Conservation (phyloP, 2,113 vertebrate genomes). For the Polypterus senegalus region DNA sequence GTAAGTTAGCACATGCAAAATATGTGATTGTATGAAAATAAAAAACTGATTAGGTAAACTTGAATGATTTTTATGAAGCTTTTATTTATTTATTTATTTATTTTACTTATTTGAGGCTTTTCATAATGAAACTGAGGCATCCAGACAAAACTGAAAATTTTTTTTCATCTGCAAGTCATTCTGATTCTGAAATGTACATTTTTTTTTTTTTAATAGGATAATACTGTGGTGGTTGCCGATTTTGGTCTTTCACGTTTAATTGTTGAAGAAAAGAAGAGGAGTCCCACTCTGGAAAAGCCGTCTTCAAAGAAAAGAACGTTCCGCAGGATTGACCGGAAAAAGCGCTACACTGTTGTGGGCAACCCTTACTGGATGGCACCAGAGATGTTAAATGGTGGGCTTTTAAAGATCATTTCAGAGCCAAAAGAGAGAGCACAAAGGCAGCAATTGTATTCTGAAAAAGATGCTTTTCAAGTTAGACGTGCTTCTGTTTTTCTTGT, state of each 20-base stretch:
- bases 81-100: too few relatives aligned
- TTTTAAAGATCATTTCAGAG: neutral
- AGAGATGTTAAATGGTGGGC: conserved; percentile 91
- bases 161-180: neutral
- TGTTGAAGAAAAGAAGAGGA: conserved; percentile 75
- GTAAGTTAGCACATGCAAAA: too few relatives aligned
- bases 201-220: conserved; percentile 56
- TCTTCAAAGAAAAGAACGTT: conserved; percentile 71
- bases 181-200: conserved; percentile 2
- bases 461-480: too few relatives aligned
- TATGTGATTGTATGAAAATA: too few relatives aligned
- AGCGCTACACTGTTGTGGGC: conserved; percentile 90
- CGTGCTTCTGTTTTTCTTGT: too few relatives aligned
- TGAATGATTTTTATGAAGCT: too few relatives aligned
- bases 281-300: conserved; percentile 61
- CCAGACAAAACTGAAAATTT: too few relatives aligned
- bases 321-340: conserved; percentile 75
- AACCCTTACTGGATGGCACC: conserved; percentile 98
- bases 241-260: conserved; percentile 84
- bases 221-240: conserved; percentile 88
- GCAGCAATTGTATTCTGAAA: too few relatives aligned
- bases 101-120: too few relatives aligned
- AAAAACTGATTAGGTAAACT: too few relatives aligned
- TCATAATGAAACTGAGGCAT: too few relatives aligned
- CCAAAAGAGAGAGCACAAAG: too few relatives aligned